Percentiles rank a stretch among this genome's conserved stretches.
phyloP scores from a whole-genome alignment of 2,888 invertebrate genomes.

The Lasioglossum malachurum region DNA sequence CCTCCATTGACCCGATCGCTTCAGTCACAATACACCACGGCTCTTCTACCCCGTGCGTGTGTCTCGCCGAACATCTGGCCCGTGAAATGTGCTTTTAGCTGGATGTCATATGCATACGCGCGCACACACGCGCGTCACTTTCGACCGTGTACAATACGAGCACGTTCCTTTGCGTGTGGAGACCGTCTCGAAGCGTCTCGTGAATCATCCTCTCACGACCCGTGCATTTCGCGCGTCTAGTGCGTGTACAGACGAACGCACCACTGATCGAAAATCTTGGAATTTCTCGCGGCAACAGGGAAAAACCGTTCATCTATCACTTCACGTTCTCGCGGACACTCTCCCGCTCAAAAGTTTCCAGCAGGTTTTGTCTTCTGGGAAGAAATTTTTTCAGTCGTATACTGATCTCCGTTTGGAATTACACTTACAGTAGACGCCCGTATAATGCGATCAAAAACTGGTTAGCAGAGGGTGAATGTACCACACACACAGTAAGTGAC shows the following conservation, averaged over 20 bases:
- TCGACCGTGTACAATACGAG: neutral
- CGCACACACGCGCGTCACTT: neutral
- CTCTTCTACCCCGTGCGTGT: neutral
- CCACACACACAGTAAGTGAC: too few relatives aligned
- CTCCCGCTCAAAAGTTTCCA: neutral
- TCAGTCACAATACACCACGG: neutral
- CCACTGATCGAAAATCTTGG: constrained; percentile 5
- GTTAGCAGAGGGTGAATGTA: too few relatives aligned
- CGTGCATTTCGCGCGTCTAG: constrained; percentile 53
- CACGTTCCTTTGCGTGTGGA: constrained; percentile 12
- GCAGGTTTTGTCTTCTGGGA: neutral
- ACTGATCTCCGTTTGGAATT: neutral
- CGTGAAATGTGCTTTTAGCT: constrained; percentile 45
- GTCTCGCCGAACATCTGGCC: constrained; percentile 25
- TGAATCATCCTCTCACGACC: constrained; percentile 69
- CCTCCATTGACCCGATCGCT: constrained; percentile 6
- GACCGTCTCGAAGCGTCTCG: constrained; percentile 23
- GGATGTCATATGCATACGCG: constrained; percentile 40
- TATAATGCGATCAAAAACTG: too few relatives aligned
- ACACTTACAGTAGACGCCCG: too few relatives aligned
- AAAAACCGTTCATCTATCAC: neutral
- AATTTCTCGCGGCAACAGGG: neutral
- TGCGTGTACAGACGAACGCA: constrained; percentile 28
- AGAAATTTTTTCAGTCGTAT: neutral
- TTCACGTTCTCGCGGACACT: neutral